Percentiles rank a stretch among this genome's conserved stretches.
Evolutionary conservation across 2,888 invertebrate species (phyloP).

Genomic region (Archips crataeganus): DNA sequence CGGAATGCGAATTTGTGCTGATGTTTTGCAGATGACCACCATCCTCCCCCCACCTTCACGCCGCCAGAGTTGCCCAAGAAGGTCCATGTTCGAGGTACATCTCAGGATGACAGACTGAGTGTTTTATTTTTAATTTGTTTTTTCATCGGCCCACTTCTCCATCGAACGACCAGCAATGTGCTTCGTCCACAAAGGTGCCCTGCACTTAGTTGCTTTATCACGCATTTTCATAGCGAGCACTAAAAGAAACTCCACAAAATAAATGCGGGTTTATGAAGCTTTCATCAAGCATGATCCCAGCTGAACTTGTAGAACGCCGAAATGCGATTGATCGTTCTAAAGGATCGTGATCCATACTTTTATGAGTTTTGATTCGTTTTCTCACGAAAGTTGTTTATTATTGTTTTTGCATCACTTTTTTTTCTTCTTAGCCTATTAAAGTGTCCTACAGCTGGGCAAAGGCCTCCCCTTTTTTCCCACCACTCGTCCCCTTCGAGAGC

Average conservation of each 20-base stretch:
- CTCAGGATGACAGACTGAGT: conserved; percentile 81
- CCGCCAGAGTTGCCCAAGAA: conserved; percentile 99
- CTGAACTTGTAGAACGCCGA: conserved; percentile 62
- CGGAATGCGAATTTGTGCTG: conserved; percentile 88
- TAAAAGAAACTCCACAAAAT: conserved; percentile 49
- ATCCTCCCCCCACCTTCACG: conserved; percentile 99
- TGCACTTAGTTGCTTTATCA: conserved; percentile 84
- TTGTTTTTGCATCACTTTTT: conserved; percentile 62
- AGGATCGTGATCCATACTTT: conserved; percentile 30
- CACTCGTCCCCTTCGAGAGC: too few relatives aligned
- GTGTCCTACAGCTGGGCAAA: too few relatives aligned
- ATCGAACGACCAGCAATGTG: conserved; percentile 75
- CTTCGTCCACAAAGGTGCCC: conserved; percentile 74
- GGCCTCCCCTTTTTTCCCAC: too few relatives aligned
- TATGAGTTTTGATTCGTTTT: conserved; percentile 37
- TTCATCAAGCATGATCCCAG: conserved; percentile 76
- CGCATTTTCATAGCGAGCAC: conserved; percentile 83
- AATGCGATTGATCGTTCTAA: conserved; percentile 41
- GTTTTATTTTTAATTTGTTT: conserved; percentile 69
- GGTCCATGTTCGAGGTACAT: conserved; percentile 97
- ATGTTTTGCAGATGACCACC: conserved; percentile 98
- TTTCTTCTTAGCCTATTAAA: too few relatives aligned
- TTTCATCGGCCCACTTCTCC: conserved; percentile 78
- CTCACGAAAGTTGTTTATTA: conserved; percentile 47
- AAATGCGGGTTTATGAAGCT: conserved; percentile 53